Evolutionary conservation across 2,888 invertebrate species (phyloP).

Genomic region (Emmelina monodactyla): DNA sequence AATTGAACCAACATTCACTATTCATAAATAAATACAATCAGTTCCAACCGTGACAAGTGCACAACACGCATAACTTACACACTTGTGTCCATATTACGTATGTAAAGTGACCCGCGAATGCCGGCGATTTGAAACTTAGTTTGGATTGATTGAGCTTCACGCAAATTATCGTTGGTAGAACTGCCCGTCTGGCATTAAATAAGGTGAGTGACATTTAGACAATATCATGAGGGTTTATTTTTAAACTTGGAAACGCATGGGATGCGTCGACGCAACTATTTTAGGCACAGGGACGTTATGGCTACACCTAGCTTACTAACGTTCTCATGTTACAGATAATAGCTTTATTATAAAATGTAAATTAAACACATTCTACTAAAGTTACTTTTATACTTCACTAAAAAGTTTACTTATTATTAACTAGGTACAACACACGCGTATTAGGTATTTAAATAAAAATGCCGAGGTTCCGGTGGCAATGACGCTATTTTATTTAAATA

Average conservation of each 20-base stretch:
- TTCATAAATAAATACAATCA: slow-evolving; percentile 20
- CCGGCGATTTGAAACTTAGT: slow-evolving; percentile 8
- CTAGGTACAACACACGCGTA: too few species aligned
- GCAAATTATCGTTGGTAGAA: slow-evolving; percentile 32
- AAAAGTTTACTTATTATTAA: too few species aligned
- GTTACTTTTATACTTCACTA: too few species aligned
- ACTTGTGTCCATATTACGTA: too few species aligned
- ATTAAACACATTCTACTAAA: too few species aligned
- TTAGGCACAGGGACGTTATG: slow-evolving; percentile 45
- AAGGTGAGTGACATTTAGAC: slow-evolving; percentile 50
- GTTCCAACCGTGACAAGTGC: slow-evolving; percentile 20
- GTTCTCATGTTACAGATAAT: slow-evolving; percentile 48
- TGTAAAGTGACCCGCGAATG: too few species aligned
- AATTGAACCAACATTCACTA: slow-evolving; percentile 21
- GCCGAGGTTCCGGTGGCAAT: too few species aligned
- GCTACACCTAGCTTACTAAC: slow-evolving; percentile 29
- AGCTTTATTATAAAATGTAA: slow-evolving; percentile 19
- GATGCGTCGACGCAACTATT: slow-evolving; percentile 45
- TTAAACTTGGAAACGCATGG: slow-evolving; percentile 37
- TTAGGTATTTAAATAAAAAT: too few species aligned
- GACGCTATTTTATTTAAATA: too few species aligned
- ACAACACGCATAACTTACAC: too few species aligned
- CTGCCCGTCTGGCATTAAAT: slow-evolving; percentile 22
- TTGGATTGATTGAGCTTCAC: slow-evolving; percentile 41
- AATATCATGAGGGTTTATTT: slow-evolving; percentile 38